A percentile compares a stretch with the other conserved stretches of the same genome.
Evolutionary conservation across 1,140 invertebrate species (phyloP).

Genomic region (Drosophila nannoptera): DNA sequence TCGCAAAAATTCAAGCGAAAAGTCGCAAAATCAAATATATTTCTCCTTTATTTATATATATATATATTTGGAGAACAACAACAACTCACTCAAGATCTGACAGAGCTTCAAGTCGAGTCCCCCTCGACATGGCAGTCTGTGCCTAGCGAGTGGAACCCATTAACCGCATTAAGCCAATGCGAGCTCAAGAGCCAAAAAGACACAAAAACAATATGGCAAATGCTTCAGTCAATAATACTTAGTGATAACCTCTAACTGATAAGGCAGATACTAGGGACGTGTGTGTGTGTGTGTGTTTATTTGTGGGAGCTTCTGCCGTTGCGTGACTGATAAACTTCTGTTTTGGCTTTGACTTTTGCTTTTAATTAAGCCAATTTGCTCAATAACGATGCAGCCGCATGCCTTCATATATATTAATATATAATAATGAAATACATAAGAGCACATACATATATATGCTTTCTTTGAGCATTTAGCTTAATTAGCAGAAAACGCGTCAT

Average conservation of each 20-base stretch:
- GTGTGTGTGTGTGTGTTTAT: conserved; percentile 9
- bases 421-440: neutral
- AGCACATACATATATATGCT: neutral
- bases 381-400: conserved; percentile 14
- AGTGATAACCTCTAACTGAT: conserved; percentile 56
- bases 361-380: conserved; percentile 63
- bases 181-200: neutral
- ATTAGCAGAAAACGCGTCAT: conserved; percentile 39
- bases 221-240: conserved; percentile 14
- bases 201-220: conserved; percentile 9
- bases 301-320: conserved; percentile 33
- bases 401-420: neutral
- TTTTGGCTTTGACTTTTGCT: conserved; percentile 17
- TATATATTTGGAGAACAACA: conserved; percentile 3
- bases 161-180: conserved; percentile 40
- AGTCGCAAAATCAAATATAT: conserved; percentile 1
- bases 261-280: conserved; percentile 22
- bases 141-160: conserved; percentile 31
- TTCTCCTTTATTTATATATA: too few relatives aligned
- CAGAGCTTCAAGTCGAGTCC: conserved; percentile 19
- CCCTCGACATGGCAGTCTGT: conserved; percentile 32
- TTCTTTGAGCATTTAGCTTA: conserved; percentile 17
- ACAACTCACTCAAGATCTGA: conserved; percentile 27
- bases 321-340: conserved; percentile 65
- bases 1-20: conserved; percentile 21